Percentiles rank a stretch among this genome's conserved stretches.
Evolutionary conservation across 2,113 vertebrate genomes (phyloP).

Genomic region (Aptenodytes patagonicus): DNA sequence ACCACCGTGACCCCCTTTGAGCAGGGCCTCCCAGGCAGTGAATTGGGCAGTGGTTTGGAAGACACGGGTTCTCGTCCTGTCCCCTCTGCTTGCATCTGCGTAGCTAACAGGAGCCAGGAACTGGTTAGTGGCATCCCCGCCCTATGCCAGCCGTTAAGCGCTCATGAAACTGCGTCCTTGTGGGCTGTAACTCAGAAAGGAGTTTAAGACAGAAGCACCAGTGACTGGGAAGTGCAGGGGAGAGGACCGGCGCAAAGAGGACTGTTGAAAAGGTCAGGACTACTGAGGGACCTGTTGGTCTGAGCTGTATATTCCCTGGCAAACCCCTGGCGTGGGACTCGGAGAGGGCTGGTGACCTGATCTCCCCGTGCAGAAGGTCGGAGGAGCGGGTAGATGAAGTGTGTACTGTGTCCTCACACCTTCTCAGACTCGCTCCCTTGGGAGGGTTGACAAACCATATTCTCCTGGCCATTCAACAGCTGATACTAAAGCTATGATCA

Average conservation of each 20-base stretch:
- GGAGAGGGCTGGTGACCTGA: neutral
- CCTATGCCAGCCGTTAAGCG: neutral
- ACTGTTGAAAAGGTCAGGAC: neutral
- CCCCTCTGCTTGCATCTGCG: neutral
- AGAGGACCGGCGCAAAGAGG: neutral
- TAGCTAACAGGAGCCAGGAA: neutral
- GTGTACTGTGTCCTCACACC: neutral
- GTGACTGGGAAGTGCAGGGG: neutral
- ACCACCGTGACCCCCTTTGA: fast-evolving
- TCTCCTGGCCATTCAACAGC: neutral
- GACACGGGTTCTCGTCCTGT: fast-evolving
- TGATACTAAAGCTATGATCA: neutral
- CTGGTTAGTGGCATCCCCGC: neutral
- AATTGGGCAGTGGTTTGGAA: neutral
- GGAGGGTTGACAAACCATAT: neutral
- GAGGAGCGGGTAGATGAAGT: neutral
- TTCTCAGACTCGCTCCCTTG: neutral
- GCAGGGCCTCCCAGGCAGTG: neutral
- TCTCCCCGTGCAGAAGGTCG: neutral
- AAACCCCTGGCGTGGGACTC: neutral
- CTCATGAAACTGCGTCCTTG: neutral
- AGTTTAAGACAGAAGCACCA: neutral
- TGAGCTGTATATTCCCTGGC: neutral
- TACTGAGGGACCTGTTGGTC: neutral
- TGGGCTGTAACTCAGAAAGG: neutral